Base-by-base conservation (phyloP, 2,113 vertebrate species). In the Lampris incognitus region DNA sequence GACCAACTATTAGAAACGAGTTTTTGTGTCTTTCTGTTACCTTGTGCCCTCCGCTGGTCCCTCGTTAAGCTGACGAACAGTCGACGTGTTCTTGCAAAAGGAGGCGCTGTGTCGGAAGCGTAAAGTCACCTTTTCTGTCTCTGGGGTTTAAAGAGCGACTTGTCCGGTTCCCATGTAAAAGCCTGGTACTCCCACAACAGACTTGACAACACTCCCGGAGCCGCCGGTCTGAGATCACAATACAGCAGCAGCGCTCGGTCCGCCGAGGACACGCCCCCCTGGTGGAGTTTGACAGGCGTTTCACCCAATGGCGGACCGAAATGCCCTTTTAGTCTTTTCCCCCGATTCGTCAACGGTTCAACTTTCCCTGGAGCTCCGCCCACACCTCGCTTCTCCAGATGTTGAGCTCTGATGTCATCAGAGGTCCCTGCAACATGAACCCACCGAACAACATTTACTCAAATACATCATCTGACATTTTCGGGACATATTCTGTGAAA, bases 181-280 rank as follows among this genome's bases (percentile, higher is more conserved):
- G 67, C 78, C 84, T 80, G 73, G 73, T 92, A 90, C 89, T 92
- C 92, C 88, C 86, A 88, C 81, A 85, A 84, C 77, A 61, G 79
- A 88, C 88, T 84, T 69, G 40, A 84, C 24, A 24, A 24, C 24
- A 24, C 24, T 24, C 24, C 24, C 24, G 24, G 24, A 24, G 24
- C 24, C 24, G 73, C 69, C 58, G 61, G 71, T 87, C 89, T 90
- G 83, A 57, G 85, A 79, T 82, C 88, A 79, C 89, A 91, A 89
- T 88, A 91, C 73, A 55, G 38, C 46, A 40, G 42, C 75, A 62
- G 79, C 58, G 5, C 6, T 55, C 52, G 7, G 7, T 5, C 52
- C n/a, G 51, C 46, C 1, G 5, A 51, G 37, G 72, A 62, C 87
- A 42, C 91, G 91, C 94, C 93, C 87, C 67, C 24, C 0, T 5